Evolutionary conservation across 2,113 vertebrate species (phyloP).

Genomic region (Nestor notabilis): DNA sequence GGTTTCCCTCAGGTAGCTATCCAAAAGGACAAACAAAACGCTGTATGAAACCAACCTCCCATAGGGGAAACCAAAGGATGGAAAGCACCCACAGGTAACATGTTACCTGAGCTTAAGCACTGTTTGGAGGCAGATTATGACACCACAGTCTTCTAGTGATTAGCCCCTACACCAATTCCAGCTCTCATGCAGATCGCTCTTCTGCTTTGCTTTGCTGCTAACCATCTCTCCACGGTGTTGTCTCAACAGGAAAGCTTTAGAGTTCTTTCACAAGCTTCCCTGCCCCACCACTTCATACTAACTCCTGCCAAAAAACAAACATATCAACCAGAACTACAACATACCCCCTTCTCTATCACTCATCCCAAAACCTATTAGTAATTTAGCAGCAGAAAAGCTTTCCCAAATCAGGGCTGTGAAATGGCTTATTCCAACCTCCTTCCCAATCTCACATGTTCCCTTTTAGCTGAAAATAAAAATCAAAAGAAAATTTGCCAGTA

Average conservation of each 20-base stretch:
- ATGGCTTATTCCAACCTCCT: neutral
- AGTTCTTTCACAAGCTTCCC: neutral
- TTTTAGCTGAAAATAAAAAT: neutral
- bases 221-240: no score
- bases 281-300: neutral
- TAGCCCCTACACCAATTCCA: neutral
- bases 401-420: neutral
- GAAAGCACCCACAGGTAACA: neutral
- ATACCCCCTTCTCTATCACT: accelerated
- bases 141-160: neutral
- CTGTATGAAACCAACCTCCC: neutral
- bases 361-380: neutral
- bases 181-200: neutral
- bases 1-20: neutral
- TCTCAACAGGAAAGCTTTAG: neutral
- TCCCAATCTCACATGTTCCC: neutral
- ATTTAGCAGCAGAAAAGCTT: neutral
- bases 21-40: neutral
- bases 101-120: neutral
- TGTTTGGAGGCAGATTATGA: neutral
- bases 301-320: neutral
- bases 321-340: neutral
- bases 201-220: neutral
- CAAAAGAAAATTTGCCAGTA: neutral
- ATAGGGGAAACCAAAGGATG: neutral